Conservation (phyloP, 2,888 invertebrate species). For the Encarsia formosa region DNA sequence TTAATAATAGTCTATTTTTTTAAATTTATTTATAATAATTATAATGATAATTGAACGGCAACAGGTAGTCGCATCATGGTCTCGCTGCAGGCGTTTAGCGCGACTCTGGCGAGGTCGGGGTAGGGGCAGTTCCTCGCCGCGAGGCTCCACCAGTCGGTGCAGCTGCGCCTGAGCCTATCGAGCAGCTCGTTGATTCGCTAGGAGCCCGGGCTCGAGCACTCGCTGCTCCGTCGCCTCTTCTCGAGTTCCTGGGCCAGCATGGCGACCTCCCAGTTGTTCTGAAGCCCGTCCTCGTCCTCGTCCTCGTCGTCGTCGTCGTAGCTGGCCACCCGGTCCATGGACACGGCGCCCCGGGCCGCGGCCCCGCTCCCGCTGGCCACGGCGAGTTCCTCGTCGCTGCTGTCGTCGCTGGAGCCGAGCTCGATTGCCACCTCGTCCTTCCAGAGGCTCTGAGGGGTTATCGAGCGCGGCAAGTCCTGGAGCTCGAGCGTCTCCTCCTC, state of each 20-base stretch:
- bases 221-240: conserved; percentile 44
- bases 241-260: conserved; percentile 71
- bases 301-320: conserved; percentile 36
- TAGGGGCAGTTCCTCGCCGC: conserved; percentile 43
- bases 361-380: not conserved
- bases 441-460: conserved; percentile 50
- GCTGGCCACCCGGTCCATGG: conserved; percentile 43
- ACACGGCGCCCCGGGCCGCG: conserved; percentile 51
- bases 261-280: conserved; percentile 72
- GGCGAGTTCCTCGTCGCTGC: conserved; percentile 48
- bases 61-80: conserved; percentile 42
- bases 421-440: conserved; percentile 49
- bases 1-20: too few relatives aligned
- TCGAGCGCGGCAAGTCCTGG: conserved; percentile 59
- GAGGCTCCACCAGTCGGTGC: not conserved
- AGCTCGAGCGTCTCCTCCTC: conserved; percentile 67
- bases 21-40: too few relatives aligned
- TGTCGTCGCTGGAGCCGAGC: conserved; percentile 52
- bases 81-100: conserved; percentile 41
- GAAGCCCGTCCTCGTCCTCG: conserved; percentile 36
- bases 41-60: too few relatives aligned
- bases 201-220: conserved; percentile 47
- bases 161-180: conserved; percentile 12
- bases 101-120: conserved; percentile 36
- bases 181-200: conserved; percentile 44